Evolutionary conservation across 2,888 invertebrate genomes (phyloP).

Genomic region (Metacarcinus magister): DNA sequence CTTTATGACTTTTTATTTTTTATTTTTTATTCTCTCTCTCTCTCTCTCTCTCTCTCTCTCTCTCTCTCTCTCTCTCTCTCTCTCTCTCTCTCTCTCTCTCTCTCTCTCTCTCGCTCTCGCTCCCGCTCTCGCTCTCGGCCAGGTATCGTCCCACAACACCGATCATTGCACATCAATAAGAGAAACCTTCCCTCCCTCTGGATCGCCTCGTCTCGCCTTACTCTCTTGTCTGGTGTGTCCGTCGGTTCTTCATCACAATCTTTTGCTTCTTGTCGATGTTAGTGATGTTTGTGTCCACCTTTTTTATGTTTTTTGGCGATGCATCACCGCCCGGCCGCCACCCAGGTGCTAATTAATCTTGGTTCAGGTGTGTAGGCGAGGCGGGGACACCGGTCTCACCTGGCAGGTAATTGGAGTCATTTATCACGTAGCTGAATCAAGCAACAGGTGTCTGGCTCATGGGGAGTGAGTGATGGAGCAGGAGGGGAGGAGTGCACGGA

Average conservation of each 20-base stretch:
- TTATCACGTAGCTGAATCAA: neutral
- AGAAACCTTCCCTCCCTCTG: neutral
- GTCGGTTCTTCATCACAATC: neutral
- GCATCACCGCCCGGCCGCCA: neutral
- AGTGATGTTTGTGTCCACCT: constrained; percentile 26
- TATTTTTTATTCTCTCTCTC: neutral
- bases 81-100: too few relatives aligned
- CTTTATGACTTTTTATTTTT: neutral
- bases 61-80: neutral
- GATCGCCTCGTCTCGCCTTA: neutral
- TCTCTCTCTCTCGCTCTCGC: too few relatives aligned
- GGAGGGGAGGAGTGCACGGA: neutral
- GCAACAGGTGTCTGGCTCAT: constrained; percentile 14
- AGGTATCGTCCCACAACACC: neutral
- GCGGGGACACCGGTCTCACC: constrained; percentile 26
- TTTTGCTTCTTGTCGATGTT: constrained; percentile 11
- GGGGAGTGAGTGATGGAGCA: constrained; percentile 26
- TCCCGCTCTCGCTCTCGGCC: too few relatives aligned
- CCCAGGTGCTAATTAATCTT: constrained; percentile 26
- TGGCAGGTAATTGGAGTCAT: constrained; percentile 26
- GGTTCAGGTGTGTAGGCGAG: constrained; percentile 26
- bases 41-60: constrained; percentile 10
- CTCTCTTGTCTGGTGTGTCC: neutral
- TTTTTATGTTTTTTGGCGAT: neutral
- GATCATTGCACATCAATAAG: neutral